Evolutionary conservation across 2,888 invertebrate genomes (phyloP).

Genomic region (Notodonta ziczac): DNA sequence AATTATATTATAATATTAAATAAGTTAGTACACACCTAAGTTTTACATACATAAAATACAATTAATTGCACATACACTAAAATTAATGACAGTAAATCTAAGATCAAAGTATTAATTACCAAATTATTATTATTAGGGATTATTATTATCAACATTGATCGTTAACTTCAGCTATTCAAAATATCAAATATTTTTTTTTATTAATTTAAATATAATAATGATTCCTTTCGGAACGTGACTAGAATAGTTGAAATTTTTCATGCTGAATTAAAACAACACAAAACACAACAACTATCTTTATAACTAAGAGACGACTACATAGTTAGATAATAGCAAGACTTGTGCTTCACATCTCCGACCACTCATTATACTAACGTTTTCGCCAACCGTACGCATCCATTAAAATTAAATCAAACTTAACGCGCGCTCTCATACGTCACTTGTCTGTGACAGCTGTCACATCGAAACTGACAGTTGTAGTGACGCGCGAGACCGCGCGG

Average conservation of each 20-base stretch:
- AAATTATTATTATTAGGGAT: slow-evolving; percentile 66
- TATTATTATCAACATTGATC: slow-evolving; percentile 48
- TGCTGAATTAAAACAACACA: slow-evolving; percentile 71
- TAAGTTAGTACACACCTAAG: slow-evolving; percentile 71
- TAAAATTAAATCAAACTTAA: slow-evolving; percentile 50
- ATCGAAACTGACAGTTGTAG: slow-evolving; percentile 25
- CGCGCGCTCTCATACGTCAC: slow-evolving; percentile 36
- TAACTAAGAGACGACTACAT: slow-evolving; percentile 68
- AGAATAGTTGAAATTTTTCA: slow-evolving; percentile 64
- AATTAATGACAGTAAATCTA: slow-evolving; percentile 73
- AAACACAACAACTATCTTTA: slow-evolving; percentile 75
- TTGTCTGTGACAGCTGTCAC: slow-evolving; percentile 33
- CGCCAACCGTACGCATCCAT: slow-evolving; percentile 50
- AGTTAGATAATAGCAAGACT: slow-evolving; percentile 63
- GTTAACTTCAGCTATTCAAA: slow-evolving; percentile 57
- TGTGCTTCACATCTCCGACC: slow-evolving; percentile 64
- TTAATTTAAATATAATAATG: slow-evolving; percentile 40
- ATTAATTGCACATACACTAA: slow-evolving; percentile 78
- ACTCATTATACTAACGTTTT: slow-evolving; percentile 42
- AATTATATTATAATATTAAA: slow-evolving; percentile 51
- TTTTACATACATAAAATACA: slow-evolving; percentile 70
- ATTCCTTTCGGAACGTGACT: slow-evolving; percentile 53
- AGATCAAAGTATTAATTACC: slow-evolving; percentile 63
- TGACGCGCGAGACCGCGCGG: slow-evolving; percentile 50
- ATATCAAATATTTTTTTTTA: slow-evolving; percentile 52